These are phyloP conservation scores for Oreonectes daqikongensis DNA, from an alignment of 2,797 vertebrate species.

Conservation along the genomic window DNA sequence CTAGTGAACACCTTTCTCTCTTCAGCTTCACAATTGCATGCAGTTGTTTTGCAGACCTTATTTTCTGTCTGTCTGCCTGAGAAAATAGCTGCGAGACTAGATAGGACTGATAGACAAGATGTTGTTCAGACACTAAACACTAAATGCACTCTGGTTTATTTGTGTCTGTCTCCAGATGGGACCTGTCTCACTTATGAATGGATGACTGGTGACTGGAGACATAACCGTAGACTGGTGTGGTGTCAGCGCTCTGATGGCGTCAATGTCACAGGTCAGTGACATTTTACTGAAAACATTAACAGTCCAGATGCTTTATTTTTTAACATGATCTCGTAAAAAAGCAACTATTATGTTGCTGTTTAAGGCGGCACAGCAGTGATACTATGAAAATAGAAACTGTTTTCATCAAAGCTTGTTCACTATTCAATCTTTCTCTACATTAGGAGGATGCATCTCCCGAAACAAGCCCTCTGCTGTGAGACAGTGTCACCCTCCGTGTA, in stretches of 20 bases:
- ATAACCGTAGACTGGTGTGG: conserved; percentile 82
- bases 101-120: conserved; percentile 19
- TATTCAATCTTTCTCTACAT: conserved; percentile 44
- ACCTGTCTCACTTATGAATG: conserved; percentile 82
- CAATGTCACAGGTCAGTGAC: conserved; percentile 81
- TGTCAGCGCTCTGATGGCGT: conserved; percentile 85
- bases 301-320: neutral
- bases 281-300: neutral
- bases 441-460: conserved; percentile 80
- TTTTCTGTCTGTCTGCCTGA: conserved; percentile 9
- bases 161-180: conserved; percentile 72
- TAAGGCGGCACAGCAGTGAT: neutral
- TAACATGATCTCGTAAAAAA: neutral
- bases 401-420: neutral
- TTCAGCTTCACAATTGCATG: neutral
- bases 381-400: no score
- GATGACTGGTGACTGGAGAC: conserved; percentile 80
- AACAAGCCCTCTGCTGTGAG: conserved; percentile 72
- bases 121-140: neutral
- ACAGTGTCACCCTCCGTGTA: conserved; percentile 80
- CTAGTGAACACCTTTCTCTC: neutral
- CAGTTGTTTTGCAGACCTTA: conserved; percentile 5
- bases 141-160: neutral
- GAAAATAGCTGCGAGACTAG: conserved; percentile 13
- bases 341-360: no score